Percentiles rank a stretch among this genome's conserved stretches.
These are phyloP conservation scores for Hiodon tergisus DNA, from an alignment of 2,113 vertebrate species.

Conservation along the genomic window DNA sequence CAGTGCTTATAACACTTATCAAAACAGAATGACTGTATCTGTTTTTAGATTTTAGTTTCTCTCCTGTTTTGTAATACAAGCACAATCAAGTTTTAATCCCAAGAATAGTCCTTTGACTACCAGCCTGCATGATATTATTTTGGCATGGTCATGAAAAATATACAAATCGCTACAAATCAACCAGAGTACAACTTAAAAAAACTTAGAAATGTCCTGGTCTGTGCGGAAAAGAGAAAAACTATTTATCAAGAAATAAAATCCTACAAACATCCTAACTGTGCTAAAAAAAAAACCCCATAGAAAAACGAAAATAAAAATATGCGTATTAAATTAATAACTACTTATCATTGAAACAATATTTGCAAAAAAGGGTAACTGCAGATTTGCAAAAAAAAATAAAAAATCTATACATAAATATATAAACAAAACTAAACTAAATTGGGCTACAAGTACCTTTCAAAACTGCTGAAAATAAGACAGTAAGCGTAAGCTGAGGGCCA, in stretches of 20 bases:
- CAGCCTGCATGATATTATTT: constrained; percentile 84
- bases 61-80: constrained; percentile 70
- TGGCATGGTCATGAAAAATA: constrained; percentile 85
- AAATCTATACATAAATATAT: neutral
- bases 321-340: constrained; percentile 41
- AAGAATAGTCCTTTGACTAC: constrained; percentile 85
- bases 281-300: too few species aligned
- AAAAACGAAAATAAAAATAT: constrained; percentile 24
- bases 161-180: constrained; percentile 67
- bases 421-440: constrained; percentile 33
- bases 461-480: neutral
- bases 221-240: constrained; percentile 62
- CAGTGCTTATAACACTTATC: constrained; percentile 99
- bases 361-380: constrained; percentile 42
- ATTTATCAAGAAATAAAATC: constrained; percentile 47
- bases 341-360: neutral
- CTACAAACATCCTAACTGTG: constrained; percentile 42
- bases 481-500: neutral
- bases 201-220: constrained; percentile 69
- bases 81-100: constrained; percentile 97
- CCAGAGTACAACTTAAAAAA: constrained; percentile 74
- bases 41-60: constrained; percentile 44
- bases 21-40: constrained; percentile 84
- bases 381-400: constrained; percentile 43
- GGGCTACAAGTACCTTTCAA: constrained; percentile 48